Evolutionary conservation across 2,797 vertebrate genomes (phyloP).

Genomic region (Sebastes baramenuke): DNA sequence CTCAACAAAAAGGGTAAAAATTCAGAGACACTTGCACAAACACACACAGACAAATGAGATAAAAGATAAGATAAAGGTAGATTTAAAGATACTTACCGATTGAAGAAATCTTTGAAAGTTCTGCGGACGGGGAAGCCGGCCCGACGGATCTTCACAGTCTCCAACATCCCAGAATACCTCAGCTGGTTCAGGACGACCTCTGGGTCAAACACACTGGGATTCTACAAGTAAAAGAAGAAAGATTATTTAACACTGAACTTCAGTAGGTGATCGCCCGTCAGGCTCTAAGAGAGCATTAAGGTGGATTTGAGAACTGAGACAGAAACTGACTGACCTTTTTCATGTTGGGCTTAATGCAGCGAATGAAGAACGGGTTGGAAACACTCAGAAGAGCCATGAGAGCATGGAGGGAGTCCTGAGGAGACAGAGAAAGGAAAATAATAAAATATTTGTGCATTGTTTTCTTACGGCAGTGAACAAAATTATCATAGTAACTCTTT

Average conservation of each 20-base stretch:
- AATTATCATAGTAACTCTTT: background rate
- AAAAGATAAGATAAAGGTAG: background rate
- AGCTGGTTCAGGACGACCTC: constrained; percentile 92
- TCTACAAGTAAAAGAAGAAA: constrained; percentile 70
- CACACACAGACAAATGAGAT: background rate
- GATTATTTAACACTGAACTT: background rate
- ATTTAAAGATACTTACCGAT: constrained; percentile 76
- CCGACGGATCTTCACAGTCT: constrained; percentile 92
- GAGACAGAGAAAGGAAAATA: constrained; percentile 1
- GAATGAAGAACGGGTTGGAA: constrained; percentile 95
- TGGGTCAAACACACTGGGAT: constrained; percentile 85
- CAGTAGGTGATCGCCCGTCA: background rate
- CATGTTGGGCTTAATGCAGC: constrained; percentile 95
- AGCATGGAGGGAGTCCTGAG: constrained; percentile 90
- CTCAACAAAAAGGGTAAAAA: background rate
- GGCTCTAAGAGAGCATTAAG: background rate
- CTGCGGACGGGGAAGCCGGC: constrained; percentile 92
- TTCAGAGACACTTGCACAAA: background rate
- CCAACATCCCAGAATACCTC: constrained; percentile 93
- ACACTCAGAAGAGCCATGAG: constrained; percentile 92
- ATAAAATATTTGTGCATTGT: background rate
- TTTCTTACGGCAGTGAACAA: background rate
- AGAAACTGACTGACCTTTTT: constrained; percentile 83
- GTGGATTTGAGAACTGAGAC: background rate
- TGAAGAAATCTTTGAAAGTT: constrained; percentile 89